Percentiles rank a stretch among this genome's conserved stretches.
Conservation (phyloP, 2,888 invertebrate species). For the Chymomyza caudatula region DNA sequence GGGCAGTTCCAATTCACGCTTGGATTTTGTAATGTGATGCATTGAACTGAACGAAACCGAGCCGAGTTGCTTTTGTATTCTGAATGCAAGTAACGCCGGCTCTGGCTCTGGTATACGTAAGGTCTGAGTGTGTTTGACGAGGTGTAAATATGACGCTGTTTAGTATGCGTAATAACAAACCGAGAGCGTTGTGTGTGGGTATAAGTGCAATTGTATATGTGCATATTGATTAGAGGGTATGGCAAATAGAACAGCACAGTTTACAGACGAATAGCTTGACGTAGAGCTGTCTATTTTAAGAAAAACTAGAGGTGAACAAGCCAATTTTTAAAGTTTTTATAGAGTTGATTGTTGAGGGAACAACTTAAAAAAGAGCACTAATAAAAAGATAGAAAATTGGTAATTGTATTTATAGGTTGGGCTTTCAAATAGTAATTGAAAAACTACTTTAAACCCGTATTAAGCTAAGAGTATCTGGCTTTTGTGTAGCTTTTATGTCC, state of each 20-base stretch:
- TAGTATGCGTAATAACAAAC: conserved; percentile 37
- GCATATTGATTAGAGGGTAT: conserved; percentile 50
- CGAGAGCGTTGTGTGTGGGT: conserved; percentile 34
- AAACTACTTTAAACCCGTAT: too few species aligned
- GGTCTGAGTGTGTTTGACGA: background rate
- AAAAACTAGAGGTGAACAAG: background rate
- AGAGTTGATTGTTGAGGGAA: too few species aligned
- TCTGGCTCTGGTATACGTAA: background rate
- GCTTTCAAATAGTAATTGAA: too few species aligned
- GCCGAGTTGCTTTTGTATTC: conserved; percentile 2
- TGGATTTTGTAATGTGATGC: conserved; percentile 8
- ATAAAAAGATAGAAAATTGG: too few species aligned
- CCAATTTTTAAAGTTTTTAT: too few species aligned
- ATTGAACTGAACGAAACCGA: background rate
- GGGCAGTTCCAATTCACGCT: background rate
- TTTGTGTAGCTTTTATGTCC: too few species aligned
- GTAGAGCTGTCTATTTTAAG: background rate
- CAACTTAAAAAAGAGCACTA: too few species aligned
- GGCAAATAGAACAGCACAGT: conserved; percentile 5
- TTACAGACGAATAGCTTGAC: background rate
- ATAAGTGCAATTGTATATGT: conserved; percentile 47
- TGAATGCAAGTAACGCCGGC: conserved; percentile 25
- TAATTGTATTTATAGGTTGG: too few species aligned
- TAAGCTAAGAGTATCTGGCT: too few species aligned
- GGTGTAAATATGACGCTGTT: conserved; percentile 1